Conservation (phyloP, 2,888 invertebrate genomes). For the Habrosyne pyritoides region DNA sequence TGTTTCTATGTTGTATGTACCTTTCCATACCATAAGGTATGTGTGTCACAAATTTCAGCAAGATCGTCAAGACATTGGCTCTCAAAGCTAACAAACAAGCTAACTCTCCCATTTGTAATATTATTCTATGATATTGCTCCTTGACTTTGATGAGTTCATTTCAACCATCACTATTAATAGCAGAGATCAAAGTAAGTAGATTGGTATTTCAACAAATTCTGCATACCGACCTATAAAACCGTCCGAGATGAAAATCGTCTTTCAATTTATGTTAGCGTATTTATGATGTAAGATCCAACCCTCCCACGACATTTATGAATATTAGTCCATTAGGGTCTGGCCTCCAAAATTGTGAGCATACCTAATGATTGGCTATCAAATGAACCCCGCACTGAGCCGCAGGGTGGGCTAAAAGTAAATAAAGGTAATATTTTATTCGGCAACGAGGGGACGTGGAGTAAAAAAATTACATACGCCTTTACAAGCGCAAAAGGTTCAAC, state of each 20-base stretch:
- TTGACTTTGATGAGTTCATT: too few species aligned
- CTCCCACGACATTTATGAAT: constrained; percentile 25
- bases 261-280: constrained; percentile 6
- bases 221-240: neutral
- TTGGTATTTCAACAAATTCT: neutral
- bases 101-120: too few species aligned
- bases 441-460: constrained; percentile 25
- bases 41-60: too few species aligned
- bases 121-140: too few species aligned
- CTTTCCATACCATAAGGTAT: too few species aligned
- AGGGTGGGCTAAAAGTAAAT: constrained; percentile 11
- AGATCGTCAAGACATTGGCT: too few species aligned
- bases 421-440: constrained; percentile 19
- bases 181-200: neutral
- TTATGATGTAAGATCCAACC: constrained; percentile 18
- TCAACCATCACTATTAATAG: too few species aligned
- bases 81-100: too few species aligned
- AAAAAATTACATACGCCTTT: constrained; percentile 53
- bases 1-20: too few species aligned
- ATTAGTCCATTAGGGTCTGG: constrained; percentile 21
- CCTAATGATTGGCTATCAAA: constrained; percentile 16
- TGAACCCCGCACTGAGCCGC: neutral
- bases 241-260: neutral
- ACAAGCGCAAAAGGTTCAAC: constrained; percentile 49
- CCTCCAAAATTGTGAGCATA: constrained; percentile 22